Percentiles rank a stretch among this genome's conserved stretches.
Conservation (phyloP, 2,888 invertebrate species). For the Digitonthophagus gazella region DNA sequence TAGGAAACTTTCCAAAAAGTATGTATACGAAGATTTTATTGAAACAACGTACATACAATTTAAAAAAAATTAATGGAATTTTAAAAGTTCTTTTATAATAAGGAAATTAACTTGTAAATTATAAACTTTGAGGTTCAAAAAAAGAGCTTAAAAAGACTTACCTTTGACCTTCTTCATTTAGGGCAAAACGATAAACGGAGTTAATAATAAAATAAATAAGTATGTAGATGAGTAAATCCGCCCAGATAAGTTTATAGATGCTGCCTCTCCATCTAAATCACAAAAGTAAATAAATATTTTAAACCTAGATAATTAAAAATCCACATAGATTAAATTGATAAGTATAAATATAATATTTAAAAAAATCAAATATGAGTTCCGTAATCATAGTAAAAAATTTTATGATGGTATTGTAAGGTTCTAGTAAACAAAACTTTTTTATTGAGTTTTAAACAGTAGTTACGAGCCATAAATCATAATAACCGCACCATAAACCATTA, state of each 20-base stretch:
- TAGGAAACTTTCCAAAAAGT: no score
- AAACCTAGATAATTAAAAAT: background rate
- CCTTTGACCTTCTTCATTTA: constrained; percentile 66
- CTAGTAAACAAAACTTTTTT: background rate
- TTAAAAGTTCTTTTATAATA: background rate
- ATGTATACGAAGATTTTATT: no score
- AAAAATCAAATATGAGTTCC: background rate
- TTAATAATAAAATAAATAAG: constrained; percentile 73
- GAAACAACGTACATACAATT: no score
- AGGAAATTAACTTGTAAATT: background rate
- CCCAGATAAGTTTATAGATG: constrained; percentile 88
- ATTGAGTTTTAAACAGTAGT: background rate
- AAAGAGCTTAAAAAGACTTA: no score
- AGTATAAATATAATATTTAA: constrained; percentile 9
- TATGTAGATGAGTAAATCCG: constrained; percentile 75
- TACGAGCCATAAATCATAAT: background rate
- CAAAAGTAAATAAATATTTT: constrained; percentile 18
- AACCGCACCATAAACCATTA: background rate
- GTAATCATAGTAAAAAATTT: background rate
- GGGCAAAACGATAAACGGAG: constrained; percentile 67
- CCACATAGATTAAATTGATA: constrained; percentile 26
- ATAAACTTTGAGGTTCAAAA: background rate
- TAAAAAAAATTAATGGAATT: no score
- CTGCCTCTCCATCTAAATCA: constrained; percentile 86
- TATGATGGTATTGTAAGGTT: background rate